Evolutionary conservation across 2,797 vertebrate species (phyloP).

Genomic region (Parotocinclus haroldoi): DNA sequence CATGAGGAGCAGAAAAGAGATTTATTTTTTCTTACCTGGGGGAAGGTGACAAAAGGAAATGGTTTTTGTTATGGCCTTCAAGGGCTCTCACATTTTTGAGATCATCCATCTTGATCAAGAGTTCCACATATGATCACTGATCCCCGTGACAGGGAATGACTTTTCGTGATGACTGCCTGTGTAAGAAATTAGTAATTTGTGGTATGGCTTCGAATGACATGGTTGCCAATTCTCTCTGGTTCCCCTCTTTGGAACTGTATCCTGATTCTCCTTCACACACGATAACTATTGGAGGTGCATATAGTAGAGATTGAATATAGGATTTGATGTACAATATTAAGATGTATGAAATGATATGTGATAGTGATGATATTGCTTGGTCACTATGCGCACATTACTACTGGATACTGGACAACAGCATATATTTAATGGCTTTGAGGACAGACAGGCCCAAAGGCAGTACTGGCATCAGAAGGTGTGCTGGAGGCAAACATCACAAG

Average conservation of each 20-base stretch:
- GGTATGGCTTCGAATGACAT: not conserved
- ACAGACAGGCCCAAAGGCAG: conserved; percentile 21
- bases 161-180: not conserved
- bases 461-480: conserved; percentile 29
- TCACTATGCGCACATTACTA: no score
- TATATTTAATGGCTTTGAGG: conserved; percentile 22
- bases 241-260: not conserved
- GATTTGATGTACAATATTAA: no score
- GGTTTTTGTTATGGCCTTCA: conserved; percentile 28
- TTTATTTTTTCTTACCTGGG: no score
- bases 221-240: not conserved
- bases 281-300: not conserved
- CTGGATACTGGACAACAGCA: no score
- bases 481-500: conserved; percentile 27
- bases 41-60: conserved; percentile 1
- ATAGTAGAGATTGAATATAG: not conserved
- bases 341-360: conserved; percentile 13
- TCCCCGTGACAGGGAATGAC: conserved; percentile 20
- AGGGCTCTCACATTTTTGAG: conserved; percentile 14
- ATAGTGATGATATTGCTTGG: conserved; percentile 33
- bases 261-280: not conserved
- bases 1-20: not conserved
- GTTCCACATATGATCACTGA: not conserved
- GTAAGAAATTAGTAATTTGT: conserved; percentile 9
- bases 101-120: conserved; percentile 13